Evolutionary conservation across 2,113 vertebrate species (phyloP).

Genomic region (Nesogale talazaci): DNA sequence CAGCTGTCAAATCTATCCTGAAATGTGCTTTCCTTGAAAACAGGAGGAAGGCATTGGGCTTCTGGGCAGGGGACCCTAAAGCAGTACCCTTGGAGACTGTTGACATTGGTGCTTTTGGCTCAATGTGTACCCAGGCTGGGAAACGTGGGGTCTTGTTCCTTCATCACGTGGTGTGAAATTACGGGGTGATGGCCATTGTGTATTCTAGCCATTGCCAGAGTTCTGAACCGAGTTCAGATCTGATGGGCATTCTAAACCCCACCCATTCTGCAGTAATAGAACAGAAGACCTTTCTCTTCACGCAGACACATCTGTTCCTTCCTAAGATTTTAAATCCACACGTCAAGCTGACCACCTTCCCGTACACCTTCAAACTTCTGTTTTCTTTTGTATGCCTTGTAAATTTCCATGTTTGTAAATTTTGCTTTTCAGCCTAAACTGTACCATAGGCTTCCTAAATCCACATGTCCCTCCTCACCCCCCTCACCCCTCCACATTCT

Average conservation of each 20-base stretch:
- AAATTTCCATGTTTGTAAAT: neutral
- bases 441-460: neutral
- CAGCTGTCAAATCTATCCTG: neutral
- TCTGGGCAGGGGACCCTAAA: neutral
- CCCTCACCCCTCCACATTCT: neutral
- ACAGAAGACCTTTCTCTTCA: neutral
- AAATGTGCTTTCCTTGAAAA: slow-evolving; percentile 33
- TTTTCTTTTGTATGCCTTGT: neutral
- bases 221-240: neutral
- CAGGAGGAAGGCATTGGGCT: neutral
- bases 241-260: neutral
- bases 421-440: neutral
- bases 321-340: neutral
- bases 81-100: neutral
- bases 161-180: neutral
- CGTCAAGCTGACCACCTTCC: neutral
- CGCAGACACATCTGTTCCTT: neutral
- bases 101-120: neutral
- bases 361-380: neutral
- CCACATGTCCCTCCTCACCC: no score
- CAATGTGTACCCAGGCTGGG: no score
- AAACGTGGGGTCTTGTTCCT: neutral
- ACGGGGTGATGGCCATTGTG: neutral
- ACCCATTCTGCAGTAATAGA: accelerated
- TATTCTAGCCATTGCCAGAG: neutral